A percentile compares a stretch with the other conserved stretches of the same genome.
phyloP scores from a whole-genome alignment of 2,797 vertebrate species.

The Oophaga sylvatica region DNA sequence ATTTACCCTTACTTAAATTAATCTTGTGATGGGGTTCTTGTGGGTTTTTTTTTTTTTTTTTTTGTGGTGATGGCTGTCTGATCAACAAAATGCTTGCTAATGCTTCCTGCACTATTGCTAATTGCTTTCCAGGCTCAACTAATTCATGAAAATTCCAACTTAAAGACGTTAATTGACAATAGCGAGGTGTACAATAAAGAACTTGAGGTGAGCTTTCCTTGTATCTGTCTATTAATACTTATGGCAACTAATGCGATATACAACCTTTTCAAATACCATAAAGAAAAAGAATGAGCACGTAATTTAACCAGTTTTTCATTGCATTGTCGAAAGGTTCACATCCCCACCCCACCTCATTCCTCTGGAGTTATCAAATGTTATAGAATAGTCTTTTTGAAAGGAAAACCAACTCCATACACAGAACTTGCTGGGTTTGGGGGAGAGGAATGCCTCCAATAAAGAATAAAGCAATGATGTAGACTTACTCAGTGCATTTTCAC shows the following conservation, averaged over 20 bases:
- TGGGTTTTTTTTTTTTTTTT: not conserved
- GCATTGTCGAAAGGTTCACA: too few species aligned
- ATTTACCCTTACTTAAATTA: not conserved
- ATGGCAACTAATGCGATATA: not conserved
- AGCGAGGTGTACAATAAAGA: conserved; percentile 77
- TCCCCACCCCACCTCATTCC: too few species aligned
- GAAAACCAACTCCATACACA: too few species aligned
- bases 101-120: conserved; percentile 69
- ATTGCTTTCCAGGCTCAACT: conserved; percentile 80
- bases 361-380: too few species aligned
- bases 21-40: not conserved
- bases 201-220: conserved; percentile 80
- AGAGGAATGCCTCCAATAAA: too few species aligned
- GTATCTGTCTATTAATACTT: not conserved
- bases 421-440: too few species aligned
- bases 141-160: conserved; percentile 77
- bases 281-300: not conserved
- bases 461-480: too few species aligned
- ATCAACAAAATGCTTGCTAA: conserved; percentile 65
- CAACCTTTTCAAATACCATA: not conserved
- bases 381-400: too few species aligned
- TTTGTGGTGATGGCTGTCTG: conserved; percentile 63
- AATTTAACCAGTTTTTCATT: not conserved
- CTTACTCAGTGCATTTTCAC: too few species aligned
- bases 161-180: conserved; percentile 78